Percentiles rank a stretch among this genome's conserved stretches.
Conservation (phyloP, 2,888 invertebrate species). For the Protula sp. region DNA sequence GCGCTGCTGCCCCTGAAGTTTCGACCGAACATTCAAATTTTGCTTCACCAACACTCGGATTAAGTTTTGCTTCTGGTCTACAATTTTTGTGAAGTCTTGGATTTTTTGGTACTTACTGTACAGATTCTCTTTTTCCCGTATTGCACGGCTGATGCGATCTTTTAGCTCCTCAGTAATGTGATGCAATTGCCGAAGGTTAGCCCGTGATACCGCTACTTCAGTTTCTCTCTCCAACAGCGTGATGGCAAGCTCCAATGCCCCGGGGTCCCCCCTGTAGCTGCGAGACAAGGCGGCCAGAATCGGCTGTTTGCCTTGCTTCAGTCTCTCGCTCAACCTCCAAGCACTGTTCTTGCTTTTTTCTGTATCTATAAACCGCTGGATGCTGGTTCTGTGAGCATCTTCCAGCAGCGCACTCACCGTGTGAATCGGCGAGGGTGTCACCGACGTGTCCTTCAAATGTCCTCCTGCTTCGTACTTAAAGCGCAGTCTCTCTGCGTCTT, state of each 20-base stretch:
- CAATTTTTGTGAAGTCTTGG: conserved; percentile 36
- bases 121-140: conserved; percentile 32
- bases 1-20: conserved; percentile 29
- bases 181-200: conserved; percentile 25
- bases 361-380: conserved; percentile 32
- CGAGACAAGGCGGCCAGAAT: conserved; percentile 29
- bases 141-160: conserved; percentile 26
- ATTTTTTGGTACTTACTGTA: conserved; percentile 36
- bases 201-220: conserved; percentile 26
- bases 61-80: conserved; percentile 39
- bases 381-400: conserved; percentile 30
- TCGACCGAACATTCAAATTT: conserved; percentile 31
- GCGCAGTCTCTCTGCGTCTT: conserved; percentile 39
- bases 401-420: conserved; percentile 39
- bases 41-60: conserved; percentile 38
- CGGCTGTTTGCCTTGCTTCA: conserved; percentile 23
- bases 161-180: conserved; percentile 25
- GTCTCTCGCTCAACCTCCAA: conserved; percentile 26
- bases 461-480: conserved; percentile 40
- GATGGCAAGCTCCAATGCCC: conserved; percentile 28
- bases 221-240: conserved; percentile 29
- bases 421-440: conserved; percentile 30
- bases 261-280: conserved; percentile 24
- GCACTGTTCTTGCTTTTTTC: conserved; percentile 33
- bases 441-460: conserved; percentile 31